Percentiles rank a stretch among this genome's conserved stretches.
Conservation (phyloP, 2,888 invertebrate genomes). For the Ochropacha duplaris region DNA sequence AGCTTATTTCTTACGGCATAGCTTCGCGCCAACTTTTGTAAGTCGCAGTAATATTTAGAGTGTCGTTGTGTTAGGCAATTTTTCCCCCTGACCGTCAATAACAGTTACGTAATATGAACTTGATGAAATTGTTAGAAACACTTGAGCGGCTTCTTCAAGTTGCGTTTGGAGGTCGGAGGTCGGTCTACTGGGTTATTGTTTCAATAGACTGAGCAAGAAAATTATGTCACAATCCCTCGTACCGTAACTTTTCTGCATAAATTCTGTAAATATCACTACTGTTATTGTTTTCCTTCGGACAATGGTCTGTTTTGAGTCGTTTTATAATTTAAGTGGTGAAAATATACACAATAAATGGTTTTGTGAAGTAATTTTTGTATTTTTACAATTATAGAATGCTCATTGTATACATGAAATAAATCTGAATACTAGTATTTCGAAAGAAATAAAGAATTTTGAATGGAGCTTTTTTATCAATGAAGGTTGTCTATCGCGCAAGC, state of each 20-base stretch:
- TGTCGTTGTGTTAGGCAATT: constrained; percentile 42
- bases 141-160: constrained; percentile 21
- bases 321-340: background rate
- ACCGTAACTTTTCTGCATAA: background rate
- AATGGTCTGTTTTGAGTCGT: background rate
- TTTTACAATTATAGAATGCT: no score
- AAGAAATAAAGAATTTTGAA: no score
- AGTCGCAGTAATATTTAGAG: constrained; percentile 34
- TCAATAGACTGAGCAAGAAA: background rate
- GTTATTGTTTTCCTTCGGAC: background rate
- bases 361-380: no score
- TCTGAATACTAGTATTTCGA: no score
- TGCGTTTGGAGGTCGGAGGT: constrained; percentile 4
- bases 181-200: constrained; percentile 2
- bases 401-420: no score
- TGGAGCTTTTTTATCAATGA: no score
- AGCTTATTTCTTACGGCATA: constrained; percentile 45
- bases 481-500: no score
- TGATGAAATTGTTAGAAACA: constrained; percentile 13
- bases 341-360: no score
- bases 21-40: constrained; percentile 54
- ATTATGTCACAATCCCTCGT: background rate
- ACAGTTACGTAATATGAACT: constrained; percentile 15
- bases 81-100: constrained; percentile 16
- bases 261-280: background rate